phyloP scores from a whole-genome alignment of 2,888 invertebrate species.

The Cerceris ruficornis region DNA sequence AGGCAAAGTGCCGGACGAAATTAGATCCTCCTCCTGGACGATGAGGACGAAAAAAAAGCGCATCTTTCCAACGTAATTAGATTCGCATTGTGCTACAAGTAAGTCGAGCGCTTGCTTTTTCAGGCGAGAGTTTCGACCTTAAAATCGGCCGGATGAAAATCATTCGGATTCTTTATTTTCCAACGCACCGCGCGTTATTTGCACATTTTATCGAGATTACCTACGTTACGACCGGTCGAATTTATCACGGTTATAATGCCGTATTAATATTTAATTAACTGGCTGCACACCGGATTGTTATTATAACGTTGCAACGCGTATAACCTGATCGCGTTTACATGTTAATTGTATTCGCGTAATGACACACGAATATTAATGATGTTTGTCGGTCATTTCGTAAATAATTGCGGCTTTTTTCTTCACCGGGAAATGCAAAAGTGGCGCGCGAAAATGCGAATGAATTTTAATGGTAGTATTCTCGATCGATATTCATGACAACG shows the following conservation, averaged over 20 bases:
- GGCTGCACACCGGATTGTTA: neutral
- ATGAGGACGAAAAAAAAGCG: too few relatives aligned
- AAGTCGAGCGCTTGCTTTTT: too few relatives aligned
- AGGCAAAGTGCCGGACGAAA: constrained; percentile 11
- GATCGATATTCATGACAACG: too few relatives aligned
- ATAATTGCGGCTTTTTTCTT: neutral
- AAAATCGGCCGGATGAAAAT: too few relatives aligned
- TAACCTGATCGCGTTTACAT: neutral
- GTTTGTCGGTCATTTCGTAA: neutral
- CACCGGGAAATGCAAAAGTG: too few relatives aligned
- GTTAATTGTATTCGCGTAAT: neutral
- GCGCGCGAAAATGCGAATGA: too few relatives aligned
- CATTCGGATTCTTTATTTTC: neutral
- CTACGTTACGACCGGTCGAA: neutral
- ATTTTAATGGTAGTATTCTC: too few relatives aligned
- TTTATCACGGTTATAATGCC: too few relatives aligned
- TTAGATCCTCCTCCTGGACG: too few relatives aligned
- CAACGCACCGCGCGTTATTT: neutral
- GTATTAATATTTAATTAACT: neutral
- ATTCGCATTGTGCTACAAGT: too few relatives aligned
- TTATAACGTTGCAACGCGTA: neutral
- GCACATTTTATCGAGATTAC: neutral
- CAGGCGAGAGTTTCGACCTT: too few relatives aligned
- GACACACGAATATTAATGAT: neutral
- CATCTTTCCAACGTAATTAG: too few relatives aligned